Percentiles rank a stretch among this genome's conserved stretches.
Conservation (phyloP, 2,888 invertebrate species). For the Pseudococcus longispinus region DNA sequence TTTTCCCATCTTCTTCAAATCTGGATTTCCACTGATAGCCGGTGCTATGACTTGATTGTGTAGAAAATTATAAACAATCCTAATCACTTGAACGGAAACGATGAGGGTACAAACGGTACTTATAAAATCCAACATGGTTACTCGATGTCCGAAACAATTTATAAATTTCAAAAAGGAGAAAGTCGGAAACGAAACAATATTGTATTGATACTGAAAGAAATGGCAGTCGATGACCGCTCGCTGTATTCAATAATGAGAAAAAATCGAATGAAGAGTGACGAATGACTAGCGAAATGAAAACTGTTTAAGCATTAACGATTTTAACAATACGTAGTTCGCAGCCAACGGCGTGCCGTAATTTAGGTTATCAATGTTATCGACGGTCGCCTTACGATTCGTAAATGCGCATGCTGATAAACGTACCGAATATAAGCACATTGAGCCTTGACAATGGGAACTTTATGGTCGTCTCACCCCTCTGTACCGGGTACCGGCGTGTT, state of each 20-base stretch:
- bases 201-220: slow-evolving; percentile 13
- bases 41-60: slow-evolving; percentile 52
- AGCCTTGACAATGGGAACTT: slow-evolving; percentile 32
- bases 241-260: background rate
- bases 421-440: slow-evolving; percentile 1
- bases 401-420: slow-evolving; percentile 33
- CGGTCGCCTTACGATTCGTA: slow-evolving; percentile 3
- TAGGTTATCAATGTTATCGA: slow-evolving; percentile 40
- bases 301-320: background rate
- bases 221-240: slow-evolving; percentile 30
- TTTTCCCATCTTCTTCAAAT: slow-evolving; percentile 58
- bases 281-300: slow-evolving; percentile 36
- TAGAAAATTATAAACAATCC: slow-evolving; percentile 23
- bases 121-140: slow-evolving; percentile 39
- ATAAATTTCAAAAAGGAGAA: slow-evolving; percentile 19
- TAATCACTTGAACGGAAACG: slow-evolving; percentile 34
- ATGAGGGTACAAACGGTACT: slow-evolving; percentile 40
- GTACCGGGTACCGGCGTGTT: background rate
- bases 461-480: background rate
- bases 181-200: slow-evolving; percentile 4
- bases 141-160: background rate
- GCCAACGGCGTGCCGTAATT: slow-evolving; percentile 29
- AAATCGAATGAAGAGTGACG: slow-evolving; percentile 23
- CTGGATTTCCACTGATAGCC: slow-evolving; percentile 26
- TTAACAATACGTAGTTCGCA: background rate